These are phyloP conservation scores for Hydractinia echinata DNA, from an alignment of 30 jellyfish, hydroid and myxozoan species.

Conservation along the genomic window DNA sequence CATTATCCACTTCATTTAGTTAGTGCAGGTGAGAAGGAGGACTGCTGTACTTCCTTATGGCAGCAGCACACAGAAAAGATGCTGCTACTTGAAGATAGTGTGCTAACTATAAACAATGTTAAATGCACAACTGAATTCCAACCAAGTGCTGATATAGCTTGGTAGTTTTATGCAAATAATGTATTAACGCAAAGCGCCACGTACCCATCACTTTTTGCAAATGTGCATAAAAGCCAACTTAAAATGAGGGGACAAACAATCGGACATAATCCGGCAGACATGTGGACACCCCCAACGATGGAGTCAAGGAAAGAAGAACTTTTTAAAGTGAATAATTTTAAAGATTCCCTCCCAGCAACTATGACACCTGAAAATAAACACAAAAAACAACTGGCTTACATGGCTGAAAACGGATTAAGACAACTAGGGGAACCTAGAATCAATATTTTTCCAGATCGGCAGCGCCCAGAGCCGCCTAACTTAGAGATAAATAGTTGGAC, in stretches of 20 bases:
- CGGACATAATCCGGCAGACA: background rate
- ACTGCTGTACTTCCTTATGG: background rate
- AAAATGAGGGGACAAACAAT: background rate
- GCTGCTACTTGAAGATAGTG: background rate
- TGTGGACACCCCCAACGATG: constrained; percentile 18
- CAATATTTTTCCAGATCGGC: background rate
- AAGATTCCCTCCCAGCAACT: background rate
- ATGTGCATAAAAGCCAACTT: constrained; percentile 18
- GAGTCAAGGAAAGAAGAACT: constrained; percentile 11
- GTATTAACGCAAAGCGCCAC: no score
- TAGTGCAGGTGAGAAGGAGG: constrained; percentile 1
- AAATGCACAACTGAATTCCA: no score
- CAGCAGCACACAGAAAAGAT: background rate
- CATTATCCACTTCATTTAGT: constrained; percentile 14
- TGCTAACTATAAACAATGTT: no score
- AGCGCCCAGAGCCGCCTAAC: constrained; percentile 26
- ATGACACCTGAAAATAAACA: background rate
- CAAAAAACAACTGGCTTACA: background rate
- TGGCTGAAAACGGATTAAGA: constrained; percentile 21
- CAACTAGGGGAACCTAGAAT: constrained; percentile 25
- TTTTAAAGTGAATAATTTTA: background rate
- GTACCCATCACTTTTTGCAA: no score
- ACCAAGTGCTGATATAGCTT: no score
- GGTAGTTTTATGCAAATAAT: no score
- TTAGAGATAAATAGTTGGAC: constrained; percentile 28